Evolutionary conservation across 2,113 vertebrate genomes (phyloP), one percentile per base, ranked within the genome.

Genomic region (Stomatorhinus ivindoensis): DNA sequence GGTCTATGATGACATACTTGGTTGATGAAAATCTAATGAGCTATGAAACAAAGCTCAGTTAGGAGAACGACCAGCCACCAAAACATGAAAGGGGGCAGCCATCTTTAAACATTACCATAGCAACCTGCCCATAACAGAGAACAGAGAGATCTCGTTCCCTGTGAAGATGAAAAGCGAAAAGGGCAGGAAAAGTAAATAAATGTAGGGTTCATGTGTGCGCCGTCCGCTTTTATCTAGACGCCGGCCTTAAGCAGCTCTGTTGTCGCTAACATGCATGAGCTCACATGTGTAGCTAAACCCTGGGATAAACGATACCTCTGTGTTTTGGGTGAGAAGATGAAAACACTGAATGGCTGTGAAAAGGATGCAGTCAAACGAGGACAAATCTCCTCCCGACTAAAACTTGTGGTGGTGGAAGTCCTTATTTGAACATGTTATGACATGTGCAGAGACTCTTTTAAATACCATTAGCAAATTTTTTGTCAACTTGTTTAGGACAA

Each of bases 141-240:
- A 84, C 82, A 84, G 82, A 84, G 73, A 5, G 82, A 84, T 84
- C 39, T 24, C 8, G 21, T 46, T 46, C 44, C 44, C 82, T 84
- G 39, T 47, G 82, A 84, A 84, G 82, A 84, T 84, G 82, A 84
- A 84, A 84, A 84, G 82, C 19, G 39, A 84, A 84, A 84, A 80
- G 73, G 73, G 35, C 73, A 80, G 35, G 35, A n/a, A 47, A 84
- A 84, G 39, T 84, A 84, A 84, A 24, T 47, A 84, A n/a, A 84
- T 83, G 13, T 84, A 84, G 24, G 44, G 8, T 47, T 47, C 19
- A n/a, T 47, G 9, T 46, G 42, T 24, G 1, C 19, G 21, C 2
- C 3, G 82, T 44, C 2, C 3, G 82, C 82, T 84, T 84, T 84
- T 10, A 84, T 84, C 82, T 13, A 0, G 42, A n/a, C 1, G 44